Conservation (phyloP, 2,888 invertebrate species). For the Spilarctia lutea region DNA sequence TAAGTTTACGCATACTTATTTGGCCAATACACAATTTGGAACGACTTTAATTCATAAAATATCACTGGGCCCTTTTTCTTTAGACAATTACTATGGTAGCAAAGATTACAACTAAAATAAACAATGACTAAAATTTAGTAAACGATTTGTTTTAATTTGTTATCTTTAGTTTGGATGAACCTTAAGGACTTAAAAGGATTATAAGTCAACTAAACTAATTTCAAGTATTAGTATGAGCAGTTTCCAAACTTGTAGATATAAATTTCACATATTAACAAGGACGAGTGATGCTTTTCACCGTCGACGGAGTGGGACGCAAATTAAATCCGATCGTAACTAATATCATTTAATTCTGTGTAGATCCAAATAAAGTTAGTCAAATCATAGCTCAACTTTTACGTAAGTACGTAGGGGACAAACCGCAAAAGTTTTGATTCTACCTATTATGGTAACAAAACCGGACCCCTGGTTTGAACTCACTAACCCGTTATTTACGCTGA, state of each 20-base stretch:
- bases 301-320: conserved; percentile 7
- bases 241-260: not conserved
- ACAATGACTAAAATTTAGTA: too few species aligned
- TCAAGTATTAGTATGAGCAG: not conserved
- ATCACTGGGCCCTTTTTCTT: too few species aligned
- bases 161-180: too few species aligned
- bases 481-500: conserved; percentile 47
- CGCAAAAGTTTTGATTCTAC: conserved; percentile 54
- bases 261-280: not conserved
- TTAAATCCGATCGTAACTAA: conserved; percentile 28
- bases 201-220: not conserved
- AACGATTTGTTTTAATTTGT: too few species aligned
- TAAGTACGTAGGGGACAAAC: conserved; percentile 32
- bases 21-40: too few species aligned
- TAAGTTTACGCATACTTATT: too few species aligned
- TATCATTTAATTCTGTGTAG: conserved; percentile 36
- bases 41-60: too few species aligned
- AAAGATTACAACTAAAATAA: too few species aligned
- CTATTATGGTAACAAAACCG: conserved; percentile 52
- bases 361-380: conserved; percentile 34
- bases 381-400: conserved; percentile 46
- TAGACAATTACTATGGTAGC: too few species aligned
- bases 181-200: not conserved
- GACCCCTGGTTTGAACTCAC: conserved; percentile 37
- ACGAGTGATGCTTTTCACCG: not conserved